phyloP scores from a whole-genome alignment of 2,888 invertebrate species.

The Amphipoea oculea region DNA sequence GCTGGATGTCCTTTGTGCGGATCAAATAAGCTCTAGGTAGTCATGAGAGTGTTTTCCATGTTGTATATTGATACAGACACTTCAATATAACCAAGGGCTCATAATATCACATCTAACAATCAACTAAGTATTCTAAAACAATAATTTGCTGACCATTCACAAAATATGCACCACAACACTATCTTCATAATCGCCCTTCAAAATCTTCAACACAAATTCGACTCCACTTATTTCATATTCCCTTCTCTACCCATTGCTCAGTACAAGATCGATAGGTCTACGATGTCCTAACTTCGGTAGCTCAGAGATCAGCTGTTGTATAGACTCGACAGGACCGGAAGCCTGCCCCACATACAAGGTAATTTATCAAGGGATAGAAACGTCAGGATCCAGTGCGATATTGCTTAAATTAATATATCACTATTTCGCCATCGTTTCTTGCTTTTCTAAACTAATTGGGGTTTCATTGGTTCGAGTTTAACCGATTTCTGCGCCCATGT shows the following conservation, averaged over 20 bases:
- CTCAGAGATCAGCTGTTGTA: conserved; percentile 38
- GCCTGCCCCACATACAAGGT: conserved; percentile 34
- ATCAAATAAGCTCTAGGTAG: neutral
- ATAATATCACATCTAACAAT: neutral
- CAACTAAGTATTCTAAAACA: neutral
- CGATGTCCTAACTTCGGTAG: conserved; percentile 42
- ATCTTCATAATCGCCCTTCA: neutral
- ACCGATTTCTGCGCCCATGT: neutral
- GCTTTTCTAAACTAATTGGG: neutral
- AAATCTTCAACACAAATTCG: neutral
- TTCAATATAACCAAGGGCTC: neutral
- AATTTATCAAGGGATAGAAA: conserved; percentile 43
- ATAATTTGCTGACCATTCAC: neutral
- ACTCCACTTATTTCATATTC: conserved; percentile 24
- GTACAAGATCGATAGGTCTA: conserved; percentile 39
- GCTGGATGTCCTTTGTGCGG: neutral
- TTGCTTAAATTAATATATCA: conserved; percentile 2
- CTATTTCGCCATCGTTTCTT: conserved; percentile 40
- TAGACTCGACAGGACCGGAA: conserved; percentile 35
- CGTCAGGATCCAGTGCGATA: conserved; percentile 20
- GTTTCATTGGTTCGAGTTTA: neutral
- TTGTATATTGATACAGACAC: neutral
- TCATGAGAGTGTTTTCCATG: neutral
- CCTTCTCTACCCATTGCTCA: conserved; percentile 7
- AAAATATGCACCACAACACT: neutral